Evolutionary conservation across 2,113 vertebrate genomes (phyloP).

Genomic region (Oophaga pumilio): DNA sequence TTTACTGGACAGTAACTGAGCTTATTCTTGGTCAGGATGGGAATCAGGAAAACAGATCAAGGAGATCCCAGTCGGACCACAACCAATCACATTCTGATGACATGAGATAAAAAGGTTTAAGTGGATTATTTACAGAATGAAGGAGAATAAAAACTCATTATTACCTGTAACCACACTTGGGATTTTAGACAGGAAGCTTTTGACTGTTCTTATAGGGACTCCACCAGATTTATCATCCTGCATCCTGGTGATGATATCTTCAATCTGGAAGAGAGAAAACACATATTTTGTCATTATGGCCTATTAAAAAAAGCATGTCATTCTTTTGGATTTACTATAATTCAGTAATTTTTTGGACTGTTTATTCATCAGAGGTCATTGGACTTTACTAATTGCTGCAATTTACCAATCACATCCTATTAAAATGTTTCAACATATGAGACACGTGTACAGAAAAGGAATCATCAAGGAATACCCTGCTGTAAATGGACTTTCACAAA

Average conservation of each 20-base stretch:
- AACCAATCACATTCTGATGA: not conserved
- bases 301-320: not conserved
- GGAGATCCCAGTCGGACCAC: not conserved
- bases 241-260: conserved; percentile 90
- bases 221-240: conserved; percentile 94
- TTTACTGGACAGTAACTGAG: not conserved
- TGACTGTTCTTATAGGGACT: conserved; percentile 91
- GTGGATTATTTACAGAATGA: conserved; percentile 3
- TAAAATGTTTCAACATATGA: not conserved
- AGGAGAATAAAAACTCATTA: conserved; percentile 21
- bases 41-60: not conserved
- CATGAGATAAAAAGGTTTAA: not conserved
- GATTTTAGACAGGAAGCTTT: conserved; percentile 97
- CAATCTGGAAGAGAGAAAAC: conserved; percentile 79
- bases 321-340: not conserved
- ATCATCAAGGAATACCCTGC: not conserved
- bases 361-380: not conserved
- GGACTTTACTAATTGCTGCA: not conserved
- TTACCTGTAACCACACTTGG: conserved; percentile 93
- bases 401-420: not conserved
- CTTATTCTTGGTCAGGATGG: not conserved
- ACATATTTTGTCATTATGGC: not conserved
- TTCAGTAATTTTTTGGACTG: no score
- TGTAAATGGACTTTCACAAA: not conserved
- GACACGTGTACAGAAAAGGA: not conserved